These are phyloP conservation scores for Sebastes itinus DNA, from an alignment of 2,797 vertebrate genomes.

Conservation along the genomic window DNA sequence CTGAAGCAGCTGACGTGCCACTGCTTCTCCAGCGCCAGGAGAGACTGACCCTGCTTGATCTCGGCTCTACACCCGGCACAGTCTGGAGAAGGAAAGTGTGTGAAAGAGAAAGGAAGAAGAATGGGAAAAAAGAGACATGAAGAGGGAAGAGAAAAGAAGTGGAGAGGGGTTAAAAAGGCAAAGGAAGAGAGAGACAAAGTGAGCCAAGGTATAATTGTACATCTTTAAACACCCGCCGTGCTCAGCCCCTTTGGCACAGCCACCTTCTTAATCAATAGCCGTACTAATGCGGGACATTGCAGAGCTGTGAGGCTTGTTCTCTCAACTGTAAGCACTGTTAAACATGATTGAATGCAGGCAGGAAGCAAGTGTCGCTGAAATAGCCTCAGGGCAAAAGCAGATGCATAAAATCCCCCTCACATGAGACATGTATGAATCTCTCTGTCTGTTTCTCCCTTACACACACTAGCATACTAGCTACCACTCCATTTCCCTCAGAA, in stretches of 20 bases:
- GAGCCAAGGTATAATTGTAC: neutral
- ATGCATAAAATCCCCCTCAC: slow-evolving; percentile 6
- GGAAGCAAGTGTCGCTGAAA: slow-evolving; percentile 25
- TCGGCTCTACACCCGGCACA: slow-evolving; percentile 96
- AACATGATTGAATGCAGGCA: slow-evolving; percentile 49
- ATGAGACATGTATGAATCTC: slow-evolving; percentile 6
- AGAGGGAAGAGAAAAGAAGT: neutral
- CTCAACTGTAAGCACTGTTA: slow-evolving; percentile 35
- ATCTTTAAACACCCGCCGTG: slow-evolving; percentile 34
- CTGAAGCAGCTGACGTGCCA: slow-evolving; percentile 99
- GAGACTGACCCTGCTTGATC: slow-evolving; percentile 97
- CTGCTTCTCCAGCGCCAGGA: slow-evolving; percentile 96
- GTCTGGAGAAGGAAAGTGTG: slow-evolving; percentile 75
- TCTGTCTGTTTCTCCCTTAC: neutral
- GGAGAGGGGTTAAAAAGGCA: neutral
- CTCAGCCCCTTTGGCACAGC: slow-evolving; percentile 7
- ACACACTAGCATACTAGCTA: neutral
- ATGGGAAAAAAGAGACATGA: neutral
- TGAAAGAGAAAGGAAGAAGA: neutral
- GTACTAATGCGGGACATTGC: slow-evolving; percentile 21
- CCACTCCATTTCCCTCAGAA: neutral
- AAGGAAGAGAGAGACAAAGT: neutral
- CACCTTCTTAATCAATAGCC: slow-evolving; percentile 45
- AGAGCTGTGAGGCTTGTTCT: slow-evolving; percentile 25
- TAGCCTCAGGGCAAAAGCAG: slow-evolving; percentile 17